A percentile compares a stretch with the other conserved stretches of the same genome.
Evolutionary conservation across 2,888 invertebrate species (phyloP).

Genomic region (Ashinkailepas kermadecensis): DNA sequence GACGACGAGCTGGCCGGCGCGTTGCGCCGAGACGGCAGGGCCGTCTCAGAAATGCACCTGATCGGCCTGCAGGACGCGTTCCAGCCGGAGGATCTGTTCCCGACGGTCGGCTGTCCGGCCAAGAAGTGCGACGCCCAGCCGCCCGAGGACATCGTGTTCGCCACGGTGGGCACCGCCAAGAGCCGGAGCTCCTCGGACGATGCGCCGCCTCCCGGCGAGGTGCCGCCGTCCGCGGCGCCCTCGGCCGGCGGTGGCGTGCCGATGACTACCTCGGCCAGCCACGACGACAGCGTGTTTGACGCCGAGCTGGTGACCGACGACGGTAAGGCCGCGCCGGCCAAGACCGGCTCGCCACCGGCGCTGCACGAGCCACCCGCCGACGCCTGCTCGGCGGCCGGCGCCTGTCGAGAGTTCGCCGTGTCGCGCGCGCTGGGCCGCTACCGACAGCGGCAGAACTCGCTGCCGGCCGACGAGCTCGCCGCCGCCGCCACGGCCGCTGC

Average conservation of each 20-base stretch:
- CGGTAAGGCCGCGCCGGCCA: neutral
- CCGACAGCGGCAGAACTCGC: conserved; percentile 52
- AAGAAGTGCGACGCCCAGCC: conserved; percentile 5
- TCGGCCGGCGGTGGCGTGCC: conserved; percentile 61
- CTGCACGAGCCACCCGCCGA: neutral
- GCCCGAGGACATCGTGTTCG: conserved; percentile 7
- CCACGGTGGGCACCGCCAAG: conserved; percentile 37
- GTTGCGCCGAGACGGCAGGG: neutral
- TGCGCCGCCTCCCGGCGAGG: conserved; percentile 45
- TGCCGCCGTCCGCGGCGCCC: conserved; percentile 59
- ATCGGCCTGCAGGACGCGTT: neutral
- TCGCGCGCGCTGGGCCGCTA: conserved; percentile 73
- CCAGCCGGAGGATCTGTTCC: neutral
- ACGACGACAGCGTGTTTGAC: conserved; percentile 31
- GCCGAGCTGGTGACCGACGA: conserved; percentile 4
- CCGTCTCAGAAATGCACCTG: neutral
- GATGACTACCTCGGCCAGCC: conserved; percentile 46
- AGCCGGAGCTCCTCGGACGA: conserved; percentile 27
- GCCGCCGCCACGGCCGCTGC: conserved; percentile 44
- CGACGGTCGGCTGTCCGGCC: neutral
- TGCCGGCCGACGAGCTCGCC: conserved; percentile 59
- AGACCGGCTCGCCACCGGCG: neutral
- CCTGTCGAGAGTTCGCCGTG: conserved; percentile 75
- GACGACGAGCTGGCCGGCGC: neutral
- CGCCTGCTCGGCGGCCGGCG: conserved; percentile 44